Base-by-base conservation (phyloP, 2,113 vertebrate species). In the Hippocampus abdominalis region DNA sequence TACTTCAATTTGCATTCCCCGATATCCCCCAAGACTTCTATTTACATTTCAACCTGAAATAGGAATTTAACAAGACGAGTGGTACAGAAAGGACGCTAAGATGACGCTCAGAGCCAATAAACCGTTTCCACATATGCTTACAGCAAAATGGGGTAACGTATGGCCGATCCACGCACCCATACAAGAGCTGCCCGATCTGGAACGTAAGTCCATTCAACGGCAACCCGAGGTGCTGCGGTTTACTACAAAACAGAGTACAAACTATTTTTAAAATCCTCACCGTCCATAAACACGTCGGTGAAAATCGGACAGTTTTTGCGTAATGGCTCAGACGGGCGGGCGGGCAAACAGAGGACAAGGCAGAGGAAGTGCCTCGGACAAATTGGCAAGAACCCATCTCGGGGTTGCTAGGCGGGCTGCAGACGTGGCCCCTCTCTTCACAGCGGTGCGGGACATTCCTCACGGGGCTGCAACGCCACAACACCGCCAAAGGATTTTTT, bases 361-460 rank as follows among this genome's bases (percentile, higher is more conserved):
- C 11, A 10, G 61, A 64, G 21, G 61, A 39, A 64, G 40, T 18
- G 40, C 12, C 63, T 16, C 7, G 56, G 36, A 42, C 77, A 76
- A 21, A 74, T 40, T 53, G 39, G 64, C 54, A 81, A 77, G 81
- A 66, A 81, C 65, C 73, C 49, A 69, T 18, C 21, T 62, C 18
- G 20, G 66, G 46, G 60, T 64, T 56, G 54, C 59, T 70, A 1
- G 57, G 44, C 59, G 61, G 68, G 39, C 71, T 67, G 71, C 69
- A 71, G 71, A 72, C 64, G 4, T 23, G 51, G 20, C 53, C 65
- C 74, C 46, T 61, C 71, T 78, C 67, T 71, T 87, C 81, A 81
- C 80, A 71, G 69, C 2, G 32, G 46, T 11, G 51, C 53, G 73
- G 74, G 64, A 89, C 81, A 89, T 90, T 89, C 83, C 88, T 81